phyloP scores from a whole-genome alignment of 1,140 invertebrate genomes.

The Theocolax elegans region DNA sequence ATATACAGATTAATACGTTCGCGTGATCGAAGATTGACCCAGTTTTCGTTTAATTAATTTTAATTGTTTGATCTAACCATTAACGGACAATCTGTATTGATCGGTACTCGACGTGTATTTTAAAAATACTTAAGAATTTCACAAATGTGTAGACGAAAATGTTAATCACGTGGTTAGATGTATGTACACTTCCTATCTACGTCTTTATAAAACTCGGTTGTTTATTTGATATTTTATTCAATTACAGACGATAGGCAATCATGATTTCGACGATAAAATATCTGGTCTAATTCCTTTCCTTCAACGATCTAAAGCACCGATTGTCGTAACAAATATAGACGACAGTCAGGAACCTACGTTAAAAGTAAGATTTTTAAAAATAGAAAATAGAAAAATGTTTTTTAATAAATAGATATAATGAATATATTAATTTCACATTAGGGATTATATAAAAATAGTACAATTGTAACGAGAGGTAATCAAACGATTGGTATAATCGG shows the following conservation, averaged over 20 bases:
- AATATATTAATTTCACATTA: conserved; percentile 20
- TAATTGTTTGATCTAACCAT: too few relatives aligned
- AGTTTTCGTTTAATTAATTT: too few relatives aligned
- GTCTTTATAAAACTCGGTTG: too few relatives aligned
- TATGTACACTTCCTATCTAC: too few relatives aligned
- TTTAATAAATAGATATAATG: conserved; percentile 79
- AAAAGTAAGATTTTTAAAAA: conserved; percentile 51
- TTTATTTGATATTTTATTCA: background rate
- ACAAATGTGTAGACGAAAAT: too few relatives aligned
- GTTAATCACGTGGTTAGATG: too few relatives aligned
- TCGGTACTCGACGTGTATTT: too few relatives aligned
- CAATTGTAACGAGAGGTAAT: conserved; percentile 70
- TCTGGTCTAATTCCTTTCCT: conserved; percentile 81
- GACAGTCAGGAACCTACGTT: conserved; percentile 75
- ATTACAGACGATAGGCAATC: conserved; percentile 81
- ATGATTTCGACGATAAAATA: conserved; percentile 87
- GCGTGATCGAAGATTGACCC: too few relatives aligned
- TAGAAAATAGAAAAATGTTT: conserved; percentile 72
- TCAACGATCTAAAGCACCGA: conserved; percentile 71
- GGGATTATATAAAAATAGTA: conserved; percentile 72
- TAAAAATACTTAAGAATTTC: too few relatives aligned
- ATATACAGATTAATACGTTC: too few relatives aligned
- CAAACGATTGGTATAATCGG: conserved; percentile 85
- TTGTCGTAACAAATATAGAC: conserved; percentile 84
- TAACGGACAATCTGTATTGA: too few relatives aligned